Percentiles rank a stretch among this genome's conserved stretches.
phyloP scores from a whole-genome alignment of 2,797 vertebrate species.

The Falco naumanni region DNA sequence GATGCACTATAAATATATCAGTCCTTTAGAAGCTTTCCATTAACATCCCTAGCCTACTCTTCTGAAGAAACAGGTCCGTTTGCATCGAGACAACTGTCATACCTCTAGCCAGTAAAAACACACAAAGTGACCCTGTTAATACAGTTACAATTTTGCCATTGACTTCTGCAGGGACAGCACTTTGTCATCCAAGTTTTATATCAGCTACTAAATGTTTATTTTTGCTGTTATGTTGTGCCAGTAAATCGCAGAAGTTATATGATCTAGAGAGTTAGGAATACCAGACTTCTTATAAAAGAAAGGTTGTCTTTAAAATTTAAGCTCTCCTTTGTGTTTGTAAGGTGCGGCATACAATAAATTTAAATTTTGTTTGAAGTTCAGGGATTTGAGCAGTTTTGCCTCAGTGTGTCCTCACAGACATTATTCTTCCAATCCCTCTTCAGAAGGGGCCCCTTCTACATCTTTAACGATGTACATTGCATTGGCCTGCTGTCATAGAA shows the following conservation, averaged over 20 bases:
- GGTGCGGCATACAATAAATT: not conserved
- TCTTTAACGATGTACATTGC: not conserved
- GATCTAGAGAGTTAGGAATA: not conserved
- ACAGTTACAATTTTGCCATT: not conserved
- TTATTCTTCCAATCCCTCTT: not conserved
- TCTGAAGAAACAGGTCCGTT: not conserved
- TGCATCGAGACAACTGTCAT: not conserved
- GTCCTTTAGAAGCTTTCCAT: not conserved
- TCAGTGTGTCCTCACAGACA: not conserved
- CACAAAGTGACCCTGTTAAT: not conserved
- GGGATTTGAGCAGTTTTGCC: not conserved
- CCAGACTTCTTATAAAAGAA: not conserved
- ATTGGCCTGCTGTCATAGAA: not conserved
- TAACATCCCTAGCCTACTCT: not conserved
- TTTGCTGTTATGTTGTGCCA: not conserved
- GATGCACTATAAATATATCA: not conserved
- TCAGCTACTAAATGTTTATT: not conserved
- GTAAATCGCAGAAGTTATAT: not conserved
- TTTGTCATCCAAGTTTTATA: not conserved
- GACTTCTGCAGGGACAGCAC: not conserved
- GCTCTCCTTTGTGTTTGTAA: not conserved
- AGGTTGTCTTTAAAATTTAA: not conserved
- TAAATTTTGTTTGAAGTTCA: not conserved
- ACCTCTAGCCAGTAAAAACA: not conserved
- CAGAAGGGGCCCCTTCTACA: not conserved